phyloP scores from a whole-genome alignment of 2,113 vertebrate genomes.

The Piprites chloris region DNA sequence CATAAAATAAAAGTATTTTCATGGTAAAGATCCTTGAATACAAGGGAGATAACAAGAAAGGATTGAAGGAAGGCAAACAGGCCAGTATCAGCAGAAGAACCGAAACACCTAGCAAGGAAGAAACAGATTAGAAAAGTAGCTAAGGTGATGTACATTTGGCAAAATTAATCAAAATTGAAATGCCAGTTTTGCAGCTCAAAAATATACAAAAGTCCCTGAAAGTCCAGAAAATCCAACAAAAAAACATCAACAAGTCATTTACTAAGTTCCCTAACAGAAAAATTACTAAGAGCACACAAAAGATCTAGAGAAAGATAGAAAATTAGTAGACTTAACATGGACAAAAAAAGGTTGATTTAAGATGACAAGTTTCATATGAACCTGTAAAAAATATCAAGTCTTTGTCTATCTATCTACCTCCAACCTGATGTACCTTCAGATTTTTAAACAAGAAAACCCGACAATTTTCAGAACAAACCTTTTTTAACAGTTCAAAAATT shows the following conservation, averaged over 20 bases:
- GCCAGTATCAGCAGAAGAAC: background rate
- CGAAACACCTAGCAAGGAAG: background rate
- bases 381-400: background rate
- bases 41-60: background rate
- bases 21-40: background rate
- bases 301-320: background rate
- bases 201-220: background rate
- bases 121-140: background rate
- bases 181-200: background rate
- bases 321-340: background rate
- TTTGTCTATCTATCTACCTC: background rate
- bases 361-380: background rate
- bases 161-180: background rate
- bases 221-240: background rate
- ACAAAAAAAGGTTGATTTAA: background rate
- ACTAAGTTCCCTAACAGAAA: background rate
- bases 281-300: background rate
- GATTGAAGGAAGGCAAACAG: background rate
- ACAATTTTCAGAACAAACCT: background rate
- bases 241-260: background rate
- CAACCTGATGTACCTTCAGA: background rate
- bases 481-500: background rate
- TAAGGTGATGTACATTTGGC: background rate
- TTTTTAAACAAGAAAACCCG: background rate
- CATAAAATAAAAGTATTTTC: background rate